Base-by-base conservation (phyloP, 2,113 vertebrate genomes). In the Vicugna pacos region DNA sequence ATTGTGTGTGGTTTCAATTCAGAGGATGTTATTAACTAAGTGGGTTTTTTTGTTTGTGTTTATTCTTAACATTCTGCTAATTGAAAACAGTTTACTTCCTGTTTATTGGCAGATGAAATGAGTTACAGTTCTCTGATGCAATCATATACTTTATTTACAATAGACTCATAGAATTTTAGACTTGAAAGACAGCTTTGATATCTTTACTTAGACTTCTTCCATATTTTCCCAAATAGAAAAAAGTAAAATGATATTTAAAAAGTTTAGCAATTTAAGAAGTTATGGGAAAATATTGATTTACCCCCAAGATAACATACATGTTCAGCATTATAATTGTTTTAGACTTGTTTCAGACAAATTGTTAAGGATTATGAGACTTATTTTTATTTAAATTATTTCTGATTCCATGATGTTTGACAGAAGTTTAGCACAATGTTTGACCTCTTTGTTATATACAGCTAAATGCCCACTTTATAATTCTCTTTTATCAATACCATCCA, bases 201-300 rank as follows among this genome's bases (percentile, higher is more conserved):
- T 38, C 28, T 90, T 95, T 46, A 24, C 2, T 26, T 94, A 84
- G 22, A 90, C 62, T 91, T 88, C 6, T n/a, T 86, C 16, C 58
- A 72, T 28, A 50, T 87, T 91, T 96, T 85, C 20, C 5, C 28
- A 91, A 88, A 82, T 28, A 54, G 30, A 94, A 91, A 91, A 76
- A 84, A 50, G 8, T 77, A 75, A 91, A 96, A 88, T 32, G 2
- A n/a, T 95, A 48, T 58, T 94, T 87, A 64, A 83, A 92, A 35
- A 58, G 3, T 30, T 24, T 73, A 67, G 4, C 28, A 58, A 8
- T 91, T 65, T 83, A 89, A 70, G 42, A 91, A 67, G 30, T 82
- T 82, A 72, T 69, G 28, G 11, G 92, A 77, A 65, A 46, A n/a
- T 87, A 82, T 30, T 95, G 38, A 60, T 62, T 94, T 90, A 30